These are phyloP conservation scores for Pseudolaguvia tuberculata DNA, from an alignment of 2,113 vertebrate species.

Conservation along the genomic window DNA sequence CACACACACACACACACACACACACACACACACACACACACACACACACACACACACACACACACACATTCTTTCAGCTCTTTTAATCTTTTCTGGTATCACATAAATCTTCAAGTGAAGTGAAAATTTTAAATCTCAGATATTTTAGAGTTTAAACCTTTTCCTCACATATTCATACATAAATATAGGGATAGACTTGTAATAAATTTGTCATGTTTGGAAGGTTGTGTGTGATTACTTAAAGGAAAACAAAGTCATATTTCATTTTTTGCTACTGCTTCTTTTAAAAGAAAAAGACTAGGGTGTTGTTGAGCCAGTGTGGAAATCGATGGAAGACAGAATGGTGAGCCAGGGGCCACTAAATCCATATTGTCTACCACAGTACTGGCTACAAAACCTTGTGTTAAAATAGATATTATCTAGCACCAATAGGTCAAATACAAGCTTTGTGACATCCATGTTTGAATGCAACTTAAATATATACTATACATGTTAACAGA, in stretches of 20 bases:
- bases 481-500: not conserved
- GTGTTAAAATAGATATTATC: constrained; percentile 32
- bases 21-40: too few relatives aligned
- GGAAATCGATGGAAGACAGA: constrained; percentile 38
- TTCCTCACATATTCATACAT: not conserved
- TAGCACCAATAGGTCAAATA: constrained; percentile 12
- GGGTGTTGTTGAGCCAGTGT: constrained; percentile 19
- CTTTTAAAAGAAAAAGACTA: constrained; percentile 13
- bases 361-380: constrained; percentile 28
- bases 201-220: not conserved
- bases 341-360: constrained; percentile 25
- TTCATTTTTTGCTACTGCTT: constrained; percentile 12
- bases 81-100: not conserved
- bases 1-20: too few relatives aligned
- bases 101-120: not conserved
- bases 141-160: not conserved
- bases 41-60: too few relatives aligned
- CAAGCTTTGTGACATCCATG: constrained; percentile 9
- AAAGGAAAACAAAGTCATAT: constrained; percentile 17
- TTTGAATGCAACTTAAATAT: not conserved
- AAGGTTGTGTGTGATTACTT: constrained; percentile 14
- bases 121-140: not conserved
- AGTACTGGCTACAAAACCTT: constrained; percentile 15
- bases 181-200: not conserved
- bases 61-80: constrained; percentile 1